These are phyloP conservation scores for human DNA, from an alignment of 2,113 vertebrate genomes.

Conservation along the genomic window DNA sequence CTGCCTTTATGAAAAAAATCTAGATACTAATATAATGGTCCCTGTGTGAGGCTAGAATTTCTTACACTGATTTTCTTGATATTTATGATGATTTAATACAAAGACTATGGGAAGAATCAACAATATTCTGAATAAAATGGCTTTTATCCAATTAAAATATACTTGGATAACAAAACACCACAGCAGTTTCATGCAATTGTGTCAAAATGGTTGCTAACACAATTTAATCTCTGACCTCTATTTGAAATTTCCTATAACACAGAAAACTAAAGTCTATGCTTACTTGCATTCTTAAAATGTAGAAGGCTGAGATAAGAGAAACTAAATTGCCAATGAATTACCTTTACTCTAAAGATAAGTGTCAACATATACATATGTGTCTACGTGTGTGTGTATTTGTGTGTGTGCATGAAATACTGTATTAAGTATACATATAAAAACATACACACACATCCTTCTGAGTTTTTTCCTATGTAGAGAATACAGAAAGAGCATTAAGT, in stretches of 20 bases:
- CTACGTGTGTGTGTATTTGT: background rate
- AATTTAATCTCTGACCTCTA: background rate
- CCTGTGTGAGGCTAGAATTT: background rate
- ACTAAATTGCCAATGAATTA: background rate
- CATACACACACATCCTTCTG: background rate
- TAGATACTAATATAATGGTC: background rate
- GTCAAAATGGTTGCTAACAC: background rate
- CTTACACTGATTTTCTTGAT: background rate
- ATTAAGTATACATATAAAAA: background rate
- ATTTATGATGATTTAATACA: background rate
- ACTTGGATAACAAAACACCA: background rate
- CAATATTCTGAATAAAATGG: background rate
- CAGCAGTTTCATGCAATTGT: background rate
- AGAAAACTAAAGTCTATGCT: background rate
- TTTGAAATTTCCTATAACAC: background rate
- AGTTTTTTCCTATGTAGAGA: background rate
- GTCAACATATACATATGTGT: background rate
- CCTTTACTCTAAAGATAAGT: background rate
- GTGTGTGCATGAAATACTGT: background rate
- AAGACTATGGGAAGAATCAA: background rate
- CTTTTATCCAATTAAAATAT: background rate
- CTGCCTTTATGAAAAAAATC: background rate
- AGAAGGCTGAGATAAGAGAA: background rate
- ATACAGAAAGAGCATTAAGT: background rate
- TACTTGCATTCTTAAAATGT: background rate